Evolutionary conservation across 1,140 invertebrate species (phyloP), one percentile per base, ranked within the genome.

Genomic region (Solen grandis): DNA sequence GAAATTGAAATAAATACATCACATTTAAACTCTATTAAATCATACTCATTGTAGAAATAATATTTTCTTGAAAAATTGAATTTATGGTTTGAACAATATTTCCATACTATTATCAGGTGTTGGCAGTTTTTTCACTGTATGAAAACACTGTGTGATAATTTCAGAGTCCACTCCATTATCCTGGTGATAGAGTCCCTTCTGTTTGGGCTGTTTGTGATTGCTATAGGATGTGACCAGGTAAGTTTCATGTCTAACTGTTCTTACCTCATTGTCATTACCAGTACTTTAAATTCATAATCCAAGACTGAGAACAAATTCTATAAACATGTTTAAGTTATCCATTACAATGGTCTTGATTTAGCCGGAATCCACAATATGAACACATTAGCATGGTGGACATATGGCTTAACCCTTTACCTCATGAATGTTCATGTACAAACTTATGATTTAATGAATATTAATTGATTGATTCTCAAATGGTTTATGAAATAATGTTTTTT

Each of bases 171-270:
- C 91, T 96, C 95, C 79, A 95, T 98, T 36, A 95, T 97, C 84
- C 92, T 98, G 72, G 93, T 96, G 73, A 93, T 98, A 91, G 97
- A 97, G 92, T 96, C 95, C 82, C 93, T 95, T 4, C 91, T 98
- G 22, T 98, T 98, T 93, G 97, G 97, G 27, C 94, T 98, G 86
- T 98, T 98, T 93, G 97, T 98, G 1, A 92, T 96, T 60, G 96
- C 96, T 55, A 97, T 98, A 83, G 94, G 97, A 84, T 95, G 96
- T 89, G 97, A 98, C 93, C 97, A 98, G 93, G 94, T 97, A 73
- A 80, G 83, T 33, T 36, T 59, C 10, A 29, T 59, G 41, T 46
- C 19, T 46, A 46, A 19, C 19, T 46, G 41, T 10, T 46, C 41
- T 46, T 19, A 46, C 41, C 8, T 46, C 41, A 8, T 19, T 10